A percentile compares a stretch with the other conserved stretches of the same genome.
These are phyloP conservation scores for Bombus picipes DNA, from an alignment of 1,140 invertebrate species.

Conservation along the genomic window DNA sequence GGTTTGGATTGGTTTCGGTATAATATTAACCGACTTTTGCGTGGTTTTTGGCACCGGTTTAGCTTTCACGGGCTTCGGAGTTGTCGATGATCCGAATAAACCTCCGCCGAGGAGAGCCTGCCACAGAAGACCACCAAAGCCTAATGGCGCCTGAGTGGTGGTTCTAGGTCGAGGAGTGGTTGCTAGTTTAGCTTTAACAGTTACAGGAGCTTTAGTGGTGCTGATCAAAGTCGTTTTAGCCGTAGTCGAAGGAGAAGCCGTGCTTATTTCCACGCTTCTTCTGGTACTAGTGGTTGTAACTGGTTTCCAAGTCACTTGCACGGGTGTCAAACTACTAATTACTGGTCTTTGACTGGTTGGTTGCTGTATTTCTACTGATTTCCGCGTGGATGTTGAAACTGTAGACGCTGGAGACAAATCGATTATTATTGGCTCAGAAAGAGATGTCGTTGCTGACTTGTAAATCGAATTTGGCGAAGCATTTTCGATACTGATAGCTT, in stretches of 20 bases:
- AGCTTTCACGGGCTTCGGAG: constrained; percentile 49
- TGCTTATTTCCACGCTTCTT: background rate
- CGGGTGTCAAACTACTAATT: background rate
- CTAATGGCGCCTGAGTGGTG: constrained; percentile 60
- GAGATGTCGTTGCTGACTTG: background rate
- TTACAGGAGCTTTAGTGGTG: constrained; percentile 62
- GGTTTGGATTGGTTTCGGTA: constrained; percentile 59
- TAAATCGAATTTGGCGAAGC: constrained; percentile 67
- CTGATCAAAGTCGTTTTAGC: constrained; percentile 69
- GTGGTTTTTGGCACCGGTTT: constrained; percentile 24
- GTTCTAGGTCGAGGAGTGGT: constrained; percentile 63
- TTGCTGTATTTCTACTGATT: constrained; percentile 1
- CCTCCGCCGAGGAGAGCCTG: constrained; percentile 76
- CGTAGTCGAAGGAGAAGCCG: background rate
- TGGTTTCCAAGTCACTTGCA: constrained; percentile 58
- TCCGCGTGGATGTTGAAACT: constrained; percentile 25
- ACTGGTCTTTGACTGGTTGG: background rate
- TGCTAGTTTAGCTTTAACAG: constrained; percentile 67
- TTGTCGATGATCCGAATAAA: constrained; percentile 62
- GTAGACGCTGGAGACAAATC: constrained; percentile 63
- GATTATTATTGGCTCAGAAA: constrained; percentile 70
- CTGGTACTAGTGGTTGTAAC: constrained; percentile 36
- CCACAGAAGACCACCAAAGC: constrained; percentile 74
- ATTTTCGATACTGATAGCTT: constrained; percentile 73
- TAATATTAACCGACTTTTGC: constrained; percentile 36